These are phyloP conservation scores for Lota lota DNA, from an alignment of 2,113 vertebrate genomes.

Conservation along the genomic window DNA sequence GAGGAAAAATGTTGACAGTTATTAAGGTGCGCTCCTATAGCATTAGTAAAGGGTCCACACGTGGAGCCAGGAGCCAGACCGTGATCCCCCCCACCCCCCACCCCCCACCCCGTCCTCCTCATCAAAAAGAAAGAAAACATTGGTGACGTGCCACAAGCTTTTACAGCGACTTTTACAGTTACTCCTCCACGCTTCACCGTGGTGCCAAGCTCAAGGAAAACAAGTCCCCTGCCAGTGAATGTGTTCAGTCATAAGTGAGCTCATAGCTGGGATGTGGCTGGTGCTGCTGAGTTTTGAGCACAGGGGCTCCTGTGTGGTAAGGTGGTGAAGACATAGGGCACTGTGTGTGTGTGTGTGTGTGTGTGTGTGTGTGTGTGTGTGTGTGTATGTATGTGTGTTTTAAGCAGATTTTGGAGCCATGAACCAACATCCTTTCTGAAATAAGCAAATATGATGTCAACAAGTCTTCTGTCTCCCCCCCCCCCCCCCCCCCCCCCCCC, in stretches of 20 bases:
- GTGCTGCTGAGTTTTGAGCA: no score
- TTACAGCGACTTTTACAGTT: constrained; percentile 16
- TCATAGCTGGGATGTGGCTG: constrained; percentile 31
- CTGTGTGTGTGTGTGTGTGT: constrained; percentile 18
- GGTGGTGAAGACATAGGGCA: constrained; percentile 8
- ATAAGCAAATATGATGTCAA: no score
- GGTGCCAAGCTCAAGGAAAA: neutral
- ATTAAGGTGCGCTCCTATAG: constrained; percentile 57
- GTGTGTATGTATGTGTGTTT: no score
- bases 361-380: constrained; percentile 15
- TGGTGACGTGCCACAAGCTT: constrained; percentile 30
- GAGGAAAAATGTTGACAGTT: constrained; percentile 47
- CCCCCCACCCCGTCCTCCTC: neutral
- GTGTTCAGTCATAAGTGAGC: constrained; percentile 44
- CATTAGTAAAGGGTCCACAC: constrained; percentile 37
- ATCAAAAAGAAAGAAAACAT: constrained; percentile 2
- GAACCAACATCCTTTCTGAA: no score
- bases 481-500: no score
- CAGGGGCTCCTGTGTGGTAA: no score
- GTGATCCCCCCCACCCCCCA: neutral
- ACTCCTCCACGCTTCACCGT: neutral
- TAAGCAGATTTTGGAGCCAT: no score
- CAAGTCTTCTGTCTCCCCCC: no score
- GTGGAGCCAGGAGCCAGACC: neutral
- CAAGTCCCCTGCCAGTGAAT: constrained; percentile 11